A percentile compares a stretch with the other conserved stretches of the same genome.
Conservation (phyloP, 2,888 invertebrate species). For the Lasioglossum villosulum region DNA sequence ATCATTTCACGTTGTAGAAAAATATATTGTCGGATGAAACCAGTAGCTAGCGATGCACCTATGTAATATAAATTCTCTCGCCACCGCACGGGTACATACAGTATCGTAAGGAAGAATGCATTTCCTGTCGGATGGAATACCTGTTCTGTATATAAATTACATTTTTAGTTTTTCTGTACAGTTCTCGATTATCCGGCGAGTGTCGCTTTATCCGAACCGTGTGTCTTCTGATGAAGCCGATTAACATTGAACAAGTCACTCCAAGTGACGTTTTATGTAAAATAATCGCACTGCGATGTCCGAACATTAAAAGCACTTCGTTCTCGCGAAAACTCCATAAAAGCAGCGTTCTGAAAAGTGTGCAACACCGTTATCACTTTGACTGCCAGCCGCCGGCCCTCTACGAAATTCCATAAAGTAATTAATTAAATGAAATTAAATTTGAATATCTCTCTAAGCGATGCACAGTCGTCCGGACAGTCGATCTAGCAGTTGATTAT, state of each 20-base stretch:
- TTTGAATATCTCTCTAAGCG: neutral
- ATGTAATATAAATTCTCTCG: neutral
- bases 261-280: neutral
- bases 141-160: constrained; percentile 12
- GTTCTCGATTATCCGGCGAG: neutral
- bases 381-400: too few relatives aligned
- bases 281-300: neutral
- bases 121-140: constrained; percentile 1
- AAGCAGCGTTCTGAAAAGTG: neutral
- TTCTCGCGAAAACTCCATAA: neutral
- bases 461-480: too few relatives aligned
- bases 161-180: constrained; percentile 3
- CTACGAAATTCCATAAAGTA: neutral
- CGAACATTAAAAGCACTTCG: neutral
- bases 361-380: neutral
- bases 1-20: neutral
- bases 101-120: constrained; percentile 1
- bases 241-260: neutral
- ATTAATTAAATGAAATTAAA: neutral
- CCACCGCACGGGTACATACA: neutral
- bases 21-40: neutral
- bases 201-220: neutral
- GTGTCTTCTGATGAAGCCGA: neutral
- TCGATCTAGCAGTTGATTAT: too few relatives aligned
- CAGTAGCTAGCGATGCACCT: neutral